Evolutionary conservation across 2,113 vertebrate species (phyloP).

Genomic region (Lycaon pictus): DNA sequence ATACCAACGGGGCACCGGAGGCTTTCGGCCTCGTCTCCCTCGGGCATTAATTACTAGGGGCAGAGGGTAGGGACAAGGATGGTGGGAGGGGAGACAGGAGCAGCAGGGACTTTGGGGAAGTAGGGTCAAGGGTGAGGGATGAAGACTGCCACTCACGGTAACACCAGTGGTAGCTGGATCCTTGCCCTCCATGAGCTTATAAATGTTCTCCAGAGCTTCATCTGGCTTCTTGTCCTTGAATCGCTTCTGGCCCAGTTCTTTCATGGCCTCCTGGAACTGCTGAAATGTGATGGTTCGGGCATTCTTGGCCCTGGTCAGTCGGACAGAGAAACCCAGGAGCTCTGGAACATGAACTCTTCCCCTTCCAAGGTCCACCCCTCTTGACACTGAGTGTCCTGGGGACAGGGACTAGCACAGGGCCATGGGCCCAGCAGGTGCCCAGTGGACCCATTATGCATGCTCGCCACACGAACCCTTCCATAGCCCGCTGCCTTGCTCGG

Average conservation of each 20-base stretch:
- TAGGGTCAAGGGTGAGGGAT: neutral
- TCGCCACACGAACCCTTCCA: neutral
- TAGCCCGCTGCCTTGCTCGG: neutral
- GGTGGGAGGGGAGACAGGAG: neutral
- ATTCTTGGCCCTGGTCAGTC: slow-evolving; percentile 87
- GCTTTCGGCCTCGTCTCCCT: fast-evolving
- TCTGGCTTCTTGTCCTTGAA: slow-evolving; percentile 90
- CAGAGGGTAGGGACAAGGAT: neutral
- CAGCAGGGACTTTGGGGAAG: neutral
- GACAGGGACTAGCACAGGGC: neutral
- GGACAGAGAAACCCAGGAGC: slow-evolving; percentile 26
- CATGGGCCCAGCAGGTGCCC: neutral
- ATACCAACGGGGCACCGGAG: neutral
- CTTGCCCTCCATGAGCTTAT: slow-evolving; percentile 90
- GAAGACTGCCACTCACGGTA: slow-evolving; percentile 87
- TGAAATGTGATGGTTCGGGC: slow-evolving; percentile 91
- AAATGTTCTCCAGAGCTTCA: slow-evolving; percentile 89
- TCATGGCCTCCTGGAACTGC: slow-evolving; percentile 92
- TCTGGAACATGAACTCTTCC: neutral
- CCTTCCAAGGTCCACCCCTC: neutral
- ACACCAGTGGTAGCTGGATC: slow-evolving; percentile 87
- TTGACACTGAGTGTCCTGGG: neutral
- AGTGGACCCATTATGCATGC: neutral
- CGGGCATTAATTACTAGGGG: too few species aligned
- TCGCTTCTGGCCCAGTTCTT: slow-evolving; percentile 90